Evolutionary conservation across 2,888 invertebrate species (phyloP).

Genomic region (Carpatolechia fugitivella): DNA sequence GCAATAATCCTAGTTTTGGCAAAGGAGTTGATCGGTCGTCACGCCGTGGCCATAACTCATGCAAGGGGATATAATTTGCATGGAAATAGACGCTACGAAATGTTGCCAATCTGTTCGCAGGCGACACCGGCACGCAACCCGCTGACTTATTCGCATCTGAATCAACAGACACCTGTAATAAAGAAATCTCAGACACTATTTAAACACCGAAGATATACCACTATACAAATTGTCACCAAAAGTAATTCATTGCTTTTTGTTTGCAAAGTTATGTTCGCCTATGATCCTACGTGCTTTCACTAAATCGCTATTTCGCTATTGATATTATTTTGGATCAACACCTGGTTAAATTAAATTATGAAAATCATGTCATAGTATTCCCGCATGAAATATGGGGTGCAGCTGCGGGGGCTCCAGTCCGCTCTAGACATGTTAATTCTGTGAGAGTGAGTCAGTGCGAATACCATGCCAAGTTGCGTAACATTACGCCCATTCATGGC

Average conservation of each 20-base stretch:
- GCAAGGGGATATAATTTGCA: slow-evolving; percentile 51
- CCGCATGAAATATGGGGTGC: slow-evolving; percentile 46
- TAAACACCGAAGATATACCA: not conserved
- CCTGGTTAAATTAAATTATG: slow-evolving; percentile 20
- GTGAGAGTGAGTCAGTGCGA: slow-evolving; percentile 50
- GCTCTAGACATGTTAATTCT: slow-evolving; percentile 59
- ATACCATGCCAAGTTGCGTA: slow-evolving; percentile 58
- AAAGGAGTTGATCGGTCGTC: slow-evolving; percentile 40
- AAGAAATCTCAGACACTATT: not conserved
- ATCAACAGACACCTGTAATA: slow-evolving; percentile 18
- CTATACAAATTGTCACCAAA: slow-evolving; percentile 1
- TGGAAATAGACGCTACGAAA: slow-evolving; percentile 42
- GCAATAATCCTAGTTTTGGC: slow-evolving; percentile 56
- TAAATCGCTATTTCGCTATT: slow-evolving; percentile 3
- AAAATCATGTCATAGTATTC: slow-evolving; percentile 8
- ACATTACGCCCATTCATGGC: slow-evolving; percentile 63
- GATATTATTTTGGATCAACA: slow-evolving; percentile 12
- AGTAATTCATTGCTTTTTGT: slow-evolving; percentile 7
- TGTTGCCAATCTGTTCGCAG: slow-evolving; percentile 43
- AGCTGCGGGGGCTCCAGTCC: slow-evolving; percentile 50
- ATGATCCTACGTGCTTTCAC: slow-evolving; percentile 5
- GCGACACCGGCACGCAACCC: slow-evolving; percentile 28
- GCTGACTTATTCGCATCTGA: slow-evolving; percentile 31
- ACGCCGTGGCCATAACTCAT: slow-evolving; percentile 42
- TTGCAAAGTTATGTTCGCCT: not conserved